Evolutionary conservation across 2,888 invertebrate genomes (phyloP), one percentile per base, ranked within the genome.

Genomic region (Ectropis crepuscularia): DNA sequence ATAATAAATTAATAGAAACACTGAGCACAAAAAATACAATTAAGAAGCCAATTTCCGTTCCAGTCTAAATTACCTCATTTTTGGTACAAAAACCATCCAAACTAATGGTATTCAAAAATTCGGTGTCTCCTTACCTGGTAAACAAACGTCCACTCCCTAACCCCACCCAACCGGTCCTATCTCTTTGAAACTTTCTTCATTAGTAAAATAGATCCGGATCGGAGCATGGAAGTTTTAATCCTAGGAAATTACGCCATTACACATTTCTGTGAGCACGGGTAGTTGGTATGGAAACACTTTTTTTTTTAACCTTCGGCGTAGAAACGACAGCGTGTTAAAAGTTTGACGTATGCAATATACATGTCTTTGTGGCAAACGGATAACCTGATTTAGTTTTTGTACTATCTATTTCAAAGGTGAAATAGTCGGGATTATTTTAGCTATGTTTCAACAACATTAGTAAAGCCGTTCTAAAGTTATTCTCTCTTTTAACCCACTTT

Each of bases 171-270:
- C 58, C 46, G 28, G 57, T 57, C 67, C 74, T 76, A 74, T 76
- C 74, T 71, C 66, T 68, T 64, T 64, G 61, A 65, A 82, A 82
- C 72, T 83, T 82, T 81, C 71, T 78, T 81, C 79, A 80, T 82
- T 80, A 83, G 74, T 72, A 74, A 76, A 80, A 78, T 76, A 75
- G 72, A 73, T 70, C 73, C 71, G 68, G 75, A 67, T 72, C 68
- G 65, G 53, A 16, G 71, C 71, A 69, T 70, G 50, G 75, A 81
- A 84, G 76, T 83, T 84, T 78, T 80, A 81, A 83, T 82, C 82
- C 76, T 60, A 77, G 74, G 76, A 80, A 79, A 81, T 83, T 79
- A 75, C 76, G 67, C 59, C 72, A 76, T 81, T 76, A 81, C 77
- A 81, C 76, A 68, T 69, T 62, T 38, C 11, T n/a, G 10, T 41